phyloP scores from a whole-genome alignment of 2,888 invertebrate genomes.

The Galerucella calmariensis region DNA sequence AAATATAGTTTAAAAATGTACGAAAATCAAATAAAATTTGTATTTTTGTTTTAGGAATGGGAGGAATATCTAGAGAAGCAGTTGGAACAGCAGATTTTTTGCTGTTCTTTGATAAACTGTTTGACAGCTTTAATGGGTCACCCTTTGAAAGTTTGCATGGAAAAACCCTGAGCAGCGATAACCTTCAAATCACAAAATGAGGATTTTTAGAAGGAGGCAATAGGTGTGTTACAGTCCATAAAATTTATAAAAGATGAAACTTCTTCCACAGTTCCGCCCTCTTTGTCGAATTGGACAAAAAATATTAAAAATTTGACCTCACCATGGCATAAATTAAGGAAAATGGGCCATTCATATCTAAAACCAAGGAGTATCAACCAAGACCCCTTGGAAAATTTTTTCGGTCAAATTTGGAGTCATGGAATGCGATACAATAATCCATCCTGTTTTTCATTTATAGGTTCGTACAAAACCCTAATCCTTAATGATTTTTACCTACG shows the following conservation, averaged over 20 bases:
- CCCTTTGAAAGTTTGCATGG: slow-evolving; percentile 11
- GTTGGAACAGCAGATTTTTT: slow-evolving; percentile 34
- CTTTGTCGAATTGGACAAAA: slow-evolving; percentile 41
- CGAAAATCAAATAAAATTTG: neutral
- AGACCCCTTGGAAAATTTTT: slow-evolving; percentile 48
- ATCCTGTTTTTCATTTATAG: slow-evolving; percentile 31
- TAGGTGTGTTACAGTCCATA: slow-evolving; percentile 15
- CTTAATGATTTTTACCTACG: slow-evolving; percentile 47
- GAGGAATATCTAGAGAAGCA: slow-evolving; percentile 27
- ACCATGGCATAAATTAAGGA: slow-evolving; percentile 37
- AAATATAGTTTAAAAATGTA: neutral
- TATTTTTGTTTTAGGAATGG: slow-evolving; percentile 4
- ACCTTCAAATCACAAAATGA: slow-evolving; percentile 18
- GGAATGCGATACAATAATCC: slow-evolving; percentile 43
- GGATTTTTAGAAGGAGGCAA: slow-evolving; percentile 23
- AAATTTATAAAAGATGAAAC: slow-evolving; percentile 24
- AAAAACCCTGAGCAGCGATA: slow-evolving; percentile 20
- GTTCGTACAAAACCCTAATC: slow-evolving; percentile 41
- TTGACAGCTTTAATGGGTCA: slow-evolving; percentile 38
- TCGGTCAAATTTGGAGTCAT: slow-evolving; percentile 44
- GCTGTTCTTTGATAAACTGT: slow-evolving; percentile 36
- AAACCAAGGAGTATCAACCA: slow-evolving; percentile 41
- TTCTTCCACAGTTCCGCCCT: slow-evolving; percentile 33
- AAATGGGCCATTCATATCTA: slow-evolving; percentile 40
- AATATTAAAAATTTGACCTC: slow-evolving; percentile 39